Evolutionary conservation across 2,888 invertebrate species (phyloP), one percentile per base, ranked within the genome.

Genomic region (Leptura quadrifasciata): DNA sequence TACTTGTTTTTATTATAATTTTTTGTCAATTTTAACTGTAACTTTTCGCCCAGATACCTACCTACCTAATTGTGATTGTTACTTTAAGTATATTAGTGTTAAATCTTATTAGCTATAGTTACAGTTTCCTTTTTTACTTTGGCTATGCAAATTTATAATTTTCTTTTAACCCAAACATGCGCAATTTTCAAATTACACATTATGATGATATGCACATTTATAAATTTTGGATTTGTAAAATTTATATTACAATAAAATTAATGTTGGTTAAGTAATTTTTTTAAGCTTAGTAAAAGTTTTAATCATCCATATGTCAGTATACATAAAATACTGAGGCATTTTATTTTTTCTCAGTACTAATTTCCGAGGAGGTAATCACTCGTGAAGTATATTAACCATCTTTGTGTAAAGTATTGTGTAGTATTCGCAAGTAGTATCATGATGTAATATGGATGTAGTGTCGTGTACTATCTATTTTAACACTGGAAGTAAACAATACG

Each of bases 1-100:
- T 65, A 65, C 31, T 54, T 54, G 47, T 54, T 67, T 54, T 67
- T 67, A 18, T 67, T 67, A 52, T 18, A 35, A 12, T 67, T 21
- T 35, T 63, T 63, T 35, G 35, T 35, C 17, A 63, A 63, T 35
- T n/a, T 63, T n/a, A 57, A 15, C n/a, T 47, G 17, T n/a, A 57
- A 15, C n/a, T 47, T 47, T n/a, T 47, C 15, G 17, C n/a, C 15
- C 47, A 47, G 5, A n/a, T n/a, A 31, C 27, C 27, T 31, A 31
- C 27, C 27, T 31, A 47, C 15, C 5, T 47, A n/a, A n/a, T n/a
- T 47, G 47, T 47, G 47, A 47, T 47, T 15, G 12, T 39, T 39
- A 39, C 12, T 31, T 39, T 39, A 39, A 39, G 39, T 39, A 3
- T 39, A 39, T 39, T 39, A 39, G 12, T 39, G 39, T 39, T 39